Evolutionary conservation across 2,113 vertebrate species (phyloP).

Genomic region (Siniperca knerii): DNA sequence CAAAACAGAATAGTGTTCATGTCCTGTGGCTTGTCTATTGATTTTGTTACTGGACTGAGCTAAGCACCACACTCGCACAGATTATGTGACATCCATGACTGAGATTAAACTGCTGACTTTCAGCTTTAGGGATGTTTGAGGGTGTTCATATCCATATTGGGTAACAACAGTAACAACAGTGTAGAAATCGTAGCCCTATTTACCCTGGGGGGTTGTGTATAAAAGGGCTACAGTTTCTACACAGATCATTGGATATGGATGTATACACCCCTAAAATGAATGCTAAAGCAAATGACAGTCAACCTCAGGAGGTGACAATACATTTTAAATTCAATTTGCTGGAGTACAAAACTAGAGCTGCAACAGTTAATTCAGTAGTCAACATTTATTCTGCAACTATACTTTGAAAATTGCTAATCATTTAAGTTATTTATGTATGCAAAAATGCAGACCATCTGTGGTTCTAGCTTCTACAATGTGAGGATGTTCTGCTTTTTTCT

Average conservation of each 20-base stretch:
- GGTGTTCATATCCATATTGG: conserved; percentile 2
- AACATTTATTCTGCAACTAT: background rate
- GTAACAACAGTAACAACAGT: background rate
- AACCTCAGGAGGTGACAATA: background rate
- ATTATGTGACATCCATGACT: conserved; percentile 42
- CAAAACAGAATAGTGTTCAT: background rate
- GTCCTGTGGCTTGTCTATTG: conserved; percentile 29
- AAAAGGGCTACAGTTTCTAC: background rate
- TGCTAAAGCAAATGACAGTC: background rate
- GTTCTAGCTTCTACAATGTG: background rate
- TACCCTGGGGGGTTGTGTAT: background rate
- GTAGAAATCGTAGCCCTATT: conserved; percentile 3
- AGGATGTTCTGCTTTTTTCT: background rate
- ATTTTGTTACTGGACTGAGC: conserved; percentile 29
- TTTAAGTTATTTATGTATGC: background rate
- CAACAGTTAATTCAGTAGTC: too few species aligned
- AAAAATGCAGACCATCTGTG: background rate
- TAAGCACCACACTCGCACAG: conserved; percentile 2
- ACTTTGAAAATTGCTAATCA: too few species aligned
- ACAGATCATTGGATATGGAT: background rate
- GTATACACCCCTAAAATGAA: background rate
- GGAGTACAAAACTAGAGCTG: background rate
- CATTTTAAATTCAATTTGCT: background rate
- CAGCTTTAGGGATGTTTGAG: conserved; percentile 11
- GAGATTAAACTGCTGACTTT: conserved; percentile 26